Conservation (phyloP, 2,113 vertebrate genomes). For the Sialia sialis region DNA sequence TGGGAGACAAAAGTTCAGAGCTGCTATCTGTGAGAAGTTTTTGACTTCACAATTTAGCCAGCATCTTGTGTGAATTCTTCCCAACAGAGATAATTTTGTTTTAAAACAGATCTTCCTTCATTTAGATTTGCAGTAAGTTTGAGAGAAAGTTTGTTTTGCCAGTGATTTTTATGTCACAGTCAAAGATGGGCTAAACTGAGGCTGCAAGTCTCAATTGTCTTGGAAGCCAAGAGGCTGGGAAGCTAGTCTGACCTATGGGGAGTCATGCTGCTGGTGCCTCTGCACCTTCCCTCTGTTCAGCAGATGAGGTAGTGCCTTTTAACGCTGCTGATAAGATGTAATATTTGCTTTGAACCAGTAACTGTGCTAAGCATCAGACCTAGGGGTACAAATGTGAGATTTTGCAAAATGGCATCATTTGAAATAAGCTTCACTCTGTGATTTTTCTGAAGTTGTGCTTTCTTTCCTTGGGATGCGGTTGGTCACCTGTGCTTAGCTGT, state of each 20-base stretch:
- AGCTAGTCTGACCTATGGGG: background rate
- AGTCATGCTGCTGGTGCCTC: background rate
- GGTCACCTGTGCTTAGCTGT: background rate
- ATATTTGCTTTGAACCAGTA: background rate
- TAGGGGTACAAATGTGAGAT: background rate
- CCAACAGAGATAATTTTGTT: background rate
- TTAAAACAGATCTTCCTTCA: background rate
- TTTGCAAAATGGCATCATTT: background rate
- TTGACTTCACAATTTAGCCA: background rate
- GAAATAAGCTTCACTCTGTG: background rate
- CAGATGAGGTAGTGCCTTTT: background rate
- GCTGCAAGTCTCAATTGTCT: background rate
- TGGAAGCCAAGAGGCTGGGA: background rate
- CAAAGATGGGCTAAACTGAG: background rate
- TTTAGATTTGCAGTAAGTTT: background rate
- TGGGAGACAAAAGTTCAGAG: background rate
- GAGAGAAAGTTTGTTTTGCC: background rate
- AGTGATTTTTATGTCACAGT: background rate
- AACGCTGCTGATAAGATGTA: background rate
- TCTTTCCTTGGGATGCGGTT: background rate
- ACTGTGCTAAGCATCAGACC: background rate
- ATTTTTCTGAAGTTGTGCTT: background rate
- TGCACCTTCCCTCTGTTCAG: background rate
- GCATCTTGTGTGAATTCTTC: background rate
- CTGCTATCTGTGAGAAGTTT: background rate